Evolutionary conservation across 2,113 vertebrate genomes (phyloP).

Genomic region (Saguinus midas): DNA sequence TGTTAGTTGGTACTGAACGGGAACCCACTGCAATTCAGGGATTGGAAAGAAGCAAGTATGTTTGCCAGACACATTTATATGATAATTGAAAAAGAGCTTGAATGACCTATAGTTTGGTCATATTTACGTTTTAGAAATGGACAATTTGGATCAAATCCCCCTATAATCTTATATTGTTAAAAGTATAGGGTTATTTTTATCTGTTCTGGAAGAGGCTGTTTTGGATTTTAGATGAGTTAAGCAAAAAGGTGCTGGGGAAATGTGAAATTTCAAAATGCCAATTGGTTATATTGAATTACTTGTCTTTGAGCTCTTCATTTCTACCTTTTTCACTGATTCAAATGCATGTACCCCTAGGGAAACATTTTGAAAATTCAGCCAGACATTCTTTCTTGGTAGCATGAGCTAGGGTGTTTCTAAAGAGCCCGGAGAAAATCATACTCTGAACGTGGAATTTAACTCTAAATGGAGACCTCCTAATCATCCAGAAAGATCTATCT

Average conservation of each 20-base stretch:
- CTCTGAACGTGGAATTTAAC: not conserved
- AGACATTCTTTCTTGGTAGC: not conserved
- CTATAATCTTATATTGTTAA: not conserved
- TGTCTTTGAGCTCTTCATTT: not conserved
- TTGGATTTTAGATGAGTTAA: constrained; percentile 34
- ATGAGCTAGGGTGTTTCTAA: not conserved
- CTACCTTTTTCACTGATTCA: not conserved
- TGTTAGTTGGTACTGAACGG: not conserved
- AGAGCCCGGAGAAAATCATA: not conserved
- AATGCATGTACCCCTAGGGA: not conserved
- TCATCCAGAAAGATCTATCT: not conserved
- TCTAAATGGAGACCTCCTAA: not conserved
- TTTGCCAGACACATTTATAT: not conserved
- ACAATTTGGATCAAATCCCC: not conserved
- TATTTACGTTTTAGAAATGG: constrained; percentile 25
- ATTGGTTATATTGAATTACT: not conserved
- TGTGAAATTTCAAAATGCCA: not conserved
- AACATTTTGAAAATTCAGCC: constrained; percentile 8
- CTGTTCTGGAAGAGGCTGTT: not conserved
- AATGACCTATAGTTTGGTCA: not conserved
- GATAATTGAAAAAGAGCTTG: not conserved
- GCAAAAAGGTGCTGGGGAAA: not conserved
- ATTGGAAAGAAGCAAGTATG: not conserved
- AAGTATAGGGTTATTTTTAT: constrained; percentile 36
- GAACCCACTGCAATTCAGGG: not conserved